Evolutionary conservation across 2,888 invertebrate genomes (phyloP), one percentile per base, ranked within the genome.

Genomic region (Epinotia nisella): DNA sequence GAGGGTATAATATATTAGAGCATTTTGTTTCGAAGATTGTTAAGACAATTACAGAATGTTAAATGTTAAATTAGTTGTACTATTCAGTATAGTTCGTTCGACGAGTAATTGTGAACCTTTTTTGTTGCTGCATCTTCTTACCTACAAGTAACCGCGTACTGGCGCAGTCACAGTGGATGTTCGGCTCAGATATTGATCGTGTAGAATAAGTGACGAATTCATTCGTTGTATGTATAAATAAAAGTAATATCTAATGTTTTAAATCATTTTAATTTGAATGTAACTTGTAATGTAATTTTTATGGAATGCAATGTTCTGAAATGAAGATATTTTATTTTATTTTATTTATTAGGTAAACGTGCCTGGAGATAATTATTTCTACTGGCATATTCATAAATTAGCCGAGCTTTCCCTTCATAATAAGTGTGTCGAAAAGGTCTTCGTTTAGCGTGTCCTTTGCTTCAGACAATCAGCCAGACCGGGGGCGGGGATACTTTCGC

Each of bases 401-500:
- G 56, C 49, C 19, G 24, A 56, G 17, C 35, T 59, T 49, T 15
- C 55, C 24, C 17, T n/a, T 60, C 53, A 45, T 68, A 56, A 67
- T 41, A 70, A 68, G 56, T 73, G 74, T 67, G 73, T 35, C 73
- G 64, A 74, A 75, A 75, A 75, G 73, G 64, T 35, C 53, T 64
- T 49, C 64, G 68, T 68, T 73, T 68, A 68, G 72, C 68, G 56
- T 58, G 68, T 53, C 69, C 73, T 69, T 64, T 73, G 51, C 61
- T 55, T 35, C 45, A 74, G 60, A 72, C 75, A 72, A 75, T 75
- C 72, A 69, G 70, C 65, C 68, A 71, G 64, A 49, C 61, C 85
- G 24, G 84, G 84, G 85, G 85, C 80, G 85, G 80, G 78, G 81
- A 79, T 81, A 83, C 76, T 79, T 79, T 81, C 83, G 83, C 82